Percentiles rank a stretch among this genome's conserved stretches.
These are phyloP conservation scores for Choloepus hoffmanni DNA, from an alignment of 2,113 vertebrate genomes.

Conservation along the genomic window DNA sequence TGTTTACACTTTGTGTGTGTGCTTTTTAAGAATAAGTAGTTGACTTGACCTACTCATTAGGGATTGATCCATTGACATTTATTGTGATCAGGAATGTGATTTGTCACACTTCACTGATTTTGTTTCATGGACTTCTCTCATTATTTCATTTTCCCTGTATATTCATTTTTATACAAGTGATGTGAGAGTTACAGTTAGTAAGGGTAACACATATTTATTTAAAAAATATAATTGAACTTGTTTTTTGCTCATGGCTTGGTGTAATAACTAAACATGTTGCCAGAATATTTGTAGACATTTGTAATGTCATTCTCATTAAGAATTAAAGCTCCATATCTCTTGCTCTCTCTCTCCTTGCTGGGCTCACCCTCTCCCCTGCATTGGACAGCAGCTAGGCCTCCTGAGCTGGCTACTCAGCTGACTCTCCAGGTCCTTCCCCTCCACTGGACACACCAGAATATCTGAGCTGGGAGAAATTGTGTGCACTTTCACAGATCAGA, in stretches of 20 bases:
- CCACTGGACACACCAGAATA: too few relatives aligned
- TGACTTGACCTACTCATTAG: neutral
- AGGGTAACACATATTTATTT: neutral
- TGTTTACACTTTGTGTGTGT: neutral
- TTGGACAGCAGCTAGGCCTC: neutral
- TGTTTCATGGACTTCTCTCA: neutral
- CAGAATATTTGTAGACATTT: neutral
- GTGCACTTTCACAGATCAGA: neutral
- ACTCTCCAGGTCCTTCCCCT: neutral
- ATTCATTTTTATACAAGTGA: neutral
- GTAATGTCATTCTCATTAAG: neutral
- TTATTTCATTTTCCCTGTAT: neutral
- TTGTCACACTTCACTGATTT: neutral
- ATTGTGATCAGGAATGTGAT: neutral
- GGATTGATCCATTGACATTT: neutral
- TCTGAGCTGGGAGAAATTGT: neutral
- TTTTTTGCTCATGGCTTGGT: neutral
- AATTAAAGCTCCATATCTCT: too few relatives aligned
- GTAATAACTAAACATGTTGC: neutral
- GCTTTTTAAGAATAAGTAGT: neutral
- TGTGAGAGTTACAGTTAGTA: neutral
- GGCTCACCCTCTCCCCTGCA: too few relatives aligned
- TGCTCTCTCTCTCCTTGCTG: accelerated
- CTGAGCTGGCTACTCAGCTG: too few relatives aligned
- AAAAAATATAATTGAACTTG: neutral